Evolutionary conservation across 1,140 invertebrate species (phyloP), one percentile per base, ranked within the genome.

Genomic region (Zelostemma sp.): DNA sequence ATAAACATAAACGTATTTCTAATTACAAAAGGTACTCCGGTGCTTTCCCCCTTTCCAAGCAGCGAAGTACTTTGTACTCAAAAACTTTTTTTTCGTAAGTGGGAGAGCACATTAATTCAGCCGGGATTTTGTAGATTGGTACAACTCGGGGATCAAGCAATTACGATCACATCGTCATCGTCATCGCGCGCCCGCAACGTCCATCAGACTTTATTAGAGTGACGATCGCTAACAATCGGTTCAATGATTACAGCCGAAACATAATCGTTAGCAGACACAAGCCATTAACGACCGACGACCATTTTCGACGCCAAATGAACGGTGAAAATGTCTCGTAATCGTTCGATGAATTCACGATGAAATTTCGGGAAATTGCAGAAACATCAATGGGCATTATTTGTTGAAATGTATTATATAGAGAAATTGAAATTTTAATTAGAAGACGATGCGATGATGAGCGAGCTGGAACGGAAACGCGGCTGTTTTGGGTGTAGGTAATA

Each of bases 201-300:
- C 78, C 76, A 84, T 83, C 81, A 66, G 66, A 75, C 68, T 83
- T 81, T 83, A 82, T 84, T 83, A 80, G 73, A 73, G 72, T 69
- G 74, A 79, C 77, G 74, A 82, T 81, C 74, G 66, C 57, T 62
- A 68, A 82, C 80, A 81, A 83, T 84, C 82, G 80, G 75, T 78
- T 68, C 75, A 70, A 81, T 81, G 82, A 85, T 85, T 82, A 85
- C 79, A 82, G 68, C 82, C 78, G 76, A 83, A 80, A 80, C 80
- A 82, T 85, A 82, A 85, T 83, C 83, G 81, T 85, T 85, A 83
- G 73, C 80, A 73, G 73, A 70, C 75, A 83, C 76, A 73, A 76
- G 65, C 81, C 80, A 82, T 84, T 80, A 80, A 83, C 81, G 80
- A 79, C 79, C 70, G 75, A 77, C 77, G 74, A 76, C 76, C 78